Evolutionary conservation across 2,888 invertebrate genomes (phyloP).

Genomic region (Metalampra italica): DNA sequence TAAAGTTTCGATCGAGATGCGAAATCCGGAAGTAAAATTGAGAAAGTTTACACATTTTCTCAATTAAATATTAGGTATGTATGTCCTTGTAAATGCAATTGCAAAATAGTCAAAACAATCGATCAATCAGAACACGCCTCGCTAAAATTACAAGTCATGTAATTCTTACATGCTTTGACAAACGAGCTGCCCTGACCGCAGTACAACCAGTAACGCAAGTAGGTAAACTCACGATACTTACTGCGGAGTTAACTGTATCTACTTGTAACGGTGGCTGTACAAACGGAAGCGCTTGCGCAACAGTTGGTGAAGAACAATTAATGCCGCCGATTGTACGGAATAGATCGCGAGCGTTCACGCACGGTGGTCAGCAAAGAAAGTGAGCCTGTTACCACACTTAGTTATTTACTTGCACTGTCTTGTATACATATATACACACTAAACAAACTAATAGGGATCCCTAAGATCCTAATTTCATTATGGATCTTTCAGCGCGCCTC

Average conservation of each 20-base stretch:
- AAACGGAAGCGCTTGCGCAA: slow-evolving; percentile 58
- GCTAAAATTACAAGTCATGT: not conserved
- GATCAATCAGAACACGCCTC: not conserved
- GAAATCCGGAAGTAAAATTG: too few species aligned
- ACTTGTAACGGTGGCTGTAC: not conserved
- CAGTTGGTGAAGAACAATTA: slow-evolving; percentile 43
- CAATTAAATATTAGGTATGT: not conserved
- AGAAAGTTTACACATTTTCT: not conserved
- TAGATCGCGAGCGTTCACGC: slow-evolving; percentile 45
- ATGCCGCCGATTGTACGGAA: slow-evolving; percentile 32
- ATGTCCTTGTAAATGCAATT: not conserved
- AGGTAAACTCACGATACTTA: not conserved
- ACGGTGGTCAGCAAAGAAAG: slow-evolving; percentile 51
- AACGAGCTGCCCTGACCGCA: not conserved
- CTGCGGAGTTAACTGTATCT: not conserved
- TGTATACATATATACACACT: slow-evolving; percentile 11
- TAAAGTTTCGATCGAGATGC: too few species aligned
- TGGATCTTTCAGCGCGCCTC: too few species aligned
- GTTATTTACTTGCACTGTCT: slow-evolving; percentile 31
- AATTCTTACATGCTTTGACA: slow-evolving; percentile 3
- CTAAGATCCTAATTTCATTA: too few species aligned
- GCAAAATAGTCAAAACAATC: slow-evolving; percentile 10
- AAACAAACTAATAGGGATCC: too few species aligned
- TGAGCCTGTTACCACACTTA: slow-evolving; percentile 44
- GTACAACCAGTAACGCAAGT: slow-evolving; percentile 6